A percentile compares a stretch with the other conserved stretches of the same genome.
Conservation (phyloP, 2,888 invertebrate genomes). For the Platycheirus rosarum region DNA sequence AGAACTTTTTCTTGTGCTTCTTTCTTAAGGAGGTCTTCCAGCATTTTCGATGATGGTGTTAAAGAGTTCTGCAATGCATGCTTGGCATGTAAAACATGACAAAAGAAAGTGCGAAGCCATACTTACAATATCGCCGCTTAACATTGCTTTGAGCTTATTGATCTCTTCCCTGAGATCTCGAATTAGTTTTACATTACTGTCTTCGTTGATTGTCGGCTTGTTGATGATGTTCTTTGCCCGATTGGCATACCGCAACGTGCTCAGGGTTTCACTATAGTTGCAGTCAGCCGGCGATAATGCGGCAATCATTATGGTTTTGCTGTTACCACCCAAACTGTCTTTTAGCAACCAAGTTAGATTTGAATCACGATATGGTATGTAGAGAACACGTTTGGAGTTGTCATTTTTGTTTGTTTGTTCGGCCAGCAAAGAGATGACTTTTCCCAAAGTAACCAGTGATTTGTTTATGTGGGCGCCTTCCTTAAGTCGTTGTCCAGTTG, state of each 20-base stretch:
- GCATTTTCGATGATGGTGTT: slow-evolving; percentile 86
- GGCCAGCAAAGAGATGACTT: slow-evolving; percentile 93
- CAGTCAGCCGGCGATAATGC: slow-evolving; percentile 92
- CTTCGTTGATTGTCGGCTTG: slow-evolving; percentile 95
- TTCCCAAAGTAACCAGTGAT: slow-evolving; percentile 93
- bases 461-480: slow-evolving; percentile 96
- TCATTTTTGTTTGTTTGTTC: slow-evolving; percentile 84
- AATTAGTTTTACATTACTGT: slow-evolving; percentile 93
- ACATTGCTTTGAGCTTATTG: slow-evolving; percentile 89
- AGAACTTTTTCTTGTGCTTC: slow-evolving; percentile 95
- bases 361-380: slow-evolving; percentile 94
- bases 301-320: slow-evolving; percentile 96
- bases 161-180: slow-evolving; percentile 93
- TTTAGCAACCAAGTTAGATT: slow-evolving; percentile 94
- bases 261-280: slow-evolving; percentile 93
- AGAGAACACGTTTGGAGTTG: slow-evolving; percentile 84
- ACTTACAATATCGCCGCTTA: slow-evolving; percentile 87
- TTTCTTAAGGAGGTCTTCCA: slow-evolving; percentile 93
- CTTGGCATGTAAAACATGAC: not conserved
- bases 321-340: slow-evolving; percentile 94
- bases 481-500: slow-evolving; percentile 94
- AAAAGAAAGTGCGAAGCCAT: slow-evolving; percentile 15
- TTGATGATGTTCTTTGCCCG: slow-evolving; percentile 95
- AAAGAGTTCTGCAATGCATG: slow-evolving; percentile 82
- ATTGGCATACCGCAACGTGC: slow-evolving; percentile 93